phyloP scores from a whole-genome alignment of 2,797 vertebrate genomes.

The Gastrophryne carolinensis region DNA sequence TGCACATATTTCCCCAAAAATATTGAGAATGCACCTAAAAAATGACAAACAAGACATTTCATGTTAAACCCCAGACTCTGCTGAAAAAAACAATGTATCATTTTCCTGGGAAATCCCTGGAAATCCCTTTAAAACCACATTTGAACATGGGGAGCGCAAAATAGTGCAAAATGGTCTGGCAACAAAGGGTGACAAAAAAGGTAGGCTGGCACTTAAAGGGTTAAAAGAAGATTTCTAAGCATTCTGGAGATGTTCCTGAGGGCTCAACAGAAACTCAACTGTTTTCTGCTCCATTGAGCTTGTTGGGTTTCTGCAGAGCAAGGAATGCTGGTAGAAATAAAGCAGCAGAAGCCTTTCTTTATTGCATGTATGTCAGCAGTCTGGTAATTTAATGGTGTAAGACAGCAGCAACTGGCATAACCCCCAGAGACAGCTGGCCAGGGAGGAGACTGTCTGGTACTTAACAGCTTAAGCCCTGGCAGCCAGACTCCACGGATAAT shows the following conservation, averaged over 20 bases:
- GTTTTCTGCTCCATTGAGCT: conserved; percentile 7
- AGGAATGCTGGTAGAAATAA: conserved; percentile 21
- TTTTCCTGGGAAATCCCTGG: too few relatives aligned
- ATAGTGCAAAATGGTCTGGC: too few relatives aligned
- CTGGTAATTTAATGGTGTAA: conserved; percentile 11
- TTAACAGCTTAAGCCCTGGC: conserved; percentile 52
- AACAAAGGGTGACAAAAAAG: too few relatives aligned
- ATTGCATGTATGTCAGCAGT: conserved; percentile 4
- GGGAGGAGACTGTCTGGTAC: conserved; percentile 48
- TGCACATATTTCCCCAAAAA: too few relatives aligned
- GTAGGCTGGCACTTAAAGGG: too few relatives aligned
- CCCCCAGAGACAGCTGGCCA: conserved; percentile 43
- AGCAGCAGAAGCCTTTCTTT: conserved; percentile 3
- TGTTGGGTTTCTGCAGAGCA: not conserved
- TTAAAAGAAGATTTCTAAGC: not conserved
- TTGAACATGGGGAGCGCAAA: too few relatives aligned
- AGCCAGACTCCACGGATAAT: conserved; percentile 53
- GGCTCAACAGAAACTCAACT: conserved; percentile 23
- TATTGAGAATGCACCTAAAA: too few relatives aligned
- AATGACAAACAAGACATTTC: too few relatives aligned
- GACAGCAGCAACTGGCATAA: conserved; percentile 25
- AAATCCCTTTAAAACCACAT: too few relatives aligned
- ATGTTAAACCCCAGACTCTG: too few relatives aligned
- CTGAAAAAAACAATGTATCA: too few relatives aligned
- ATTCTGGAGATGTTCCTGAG: conserved; percentile 4